Base-by-base conservation (phyloP, 2,888 invertebrate genomes). In the Archips xylosteana region DNA sequence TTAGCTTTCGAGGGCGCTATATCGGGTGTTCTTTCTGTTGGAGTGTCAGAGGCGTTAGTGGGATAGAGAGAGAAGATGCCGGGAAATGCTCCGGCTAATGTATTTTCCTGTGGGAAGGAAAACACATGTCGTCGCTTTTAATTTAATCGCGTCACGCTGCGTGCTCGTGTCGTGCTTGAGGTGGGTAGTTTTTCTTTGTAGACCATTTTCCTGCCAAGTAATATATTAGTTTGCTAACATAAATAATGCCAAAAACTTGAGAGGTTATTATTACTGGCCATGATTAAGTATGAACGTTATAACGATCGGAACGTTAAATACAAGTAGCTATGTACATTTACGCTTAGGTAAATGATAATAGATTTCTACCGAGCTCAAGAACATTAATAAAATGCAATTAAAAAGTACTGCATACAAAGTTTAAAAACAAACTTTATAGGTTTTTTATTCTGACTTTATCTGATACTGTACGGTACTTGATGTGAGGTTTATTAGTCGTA, bases 81-180 rank as follows among this genome's bases (percentile, higher is more conserved):
- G 90, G 94, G 88, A 94, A 94, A 93, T 94, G 92, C 90, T 89
- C 84, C 83, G 85, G 89, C 92, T 94, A 93, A 94, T 94, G 90
- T 92, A 90, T 93, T 94, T 94, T 93, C 93, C 93, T 94, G 92
- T 92, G 94, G 92, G 94, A 94, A 94, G 91, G 86, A 94, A 94
- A 94, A 94, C 94, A 94, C 92, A 92, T 94, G 94, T 94, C 89
- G 91, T 89, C 92, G 91, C 90, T 93, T 93, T 94, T 94, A 94
- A 94, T 94, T 92, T 94, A 94, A 94, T 94, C 92, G 89, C 88
- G 89, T 90, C 94, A 92, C 86, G 94, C 94, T 92, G 94, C 78
- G 94, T 85, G 82, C 82, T 84, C 87, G 87, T 89, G 91, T 90
- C 83, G 84, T 79, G 85, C 83, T 83, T 81, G 80, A 81, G 78